Conservation (phyloP, 2,888 invertebrate genomes). For the Phytoseiulus persimilis region DNA sequence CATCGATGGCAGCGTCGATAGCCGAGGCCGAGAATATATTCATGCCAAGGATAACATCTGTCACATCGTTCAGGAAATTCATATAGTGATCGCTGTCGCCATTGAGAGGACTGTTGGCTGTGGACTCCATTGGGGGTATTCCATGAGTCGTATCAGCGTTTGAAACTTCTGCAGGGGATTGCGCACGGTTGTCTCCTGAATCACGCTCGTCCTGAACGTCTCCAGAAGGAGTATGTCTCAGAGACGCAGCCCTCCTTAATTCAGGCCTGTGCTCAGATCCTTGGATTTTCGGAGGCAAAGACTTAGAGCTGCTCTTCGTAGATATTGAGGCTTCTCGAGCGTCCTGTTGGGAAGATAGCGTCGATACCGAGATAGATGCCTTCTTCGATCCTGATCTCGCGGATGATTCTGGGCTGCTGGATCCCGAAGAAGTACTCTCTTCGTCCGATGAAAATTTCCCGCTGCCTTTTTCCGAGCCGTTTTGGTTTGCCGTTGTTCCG, state of each 20-base stretch:
- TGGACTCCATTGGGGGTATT: conserved; percentile 20
- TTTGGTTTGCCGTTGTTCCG: background rate
- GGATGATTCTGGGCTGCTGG: background rate
- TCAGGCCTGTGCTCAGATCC: too few relatives aligned
- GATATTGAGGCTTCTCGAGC: background rate
- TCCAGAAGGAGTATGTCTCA: too few relatives aligned
- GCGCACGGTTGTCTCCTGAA: background rate
- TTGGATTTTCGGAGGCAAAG: background rate
- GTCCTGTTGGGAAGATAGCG: background rate
- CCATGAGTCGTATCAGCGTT: conserved; percentile 17
- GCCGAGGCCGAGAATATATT: conserved; percentile 11
- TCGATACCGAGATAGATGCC: background rate
- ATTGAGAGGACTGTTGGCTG: background rate
- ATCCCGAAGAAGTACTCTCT: background rate
- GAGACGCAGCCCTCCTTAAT: too few relatives aligned
- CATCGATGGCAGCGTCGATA: conserved; percentile 31
- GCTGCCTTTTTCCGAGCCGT: background rate
- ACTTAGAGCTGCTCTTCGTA: background rate
- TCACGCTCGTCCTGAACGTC: background rate
- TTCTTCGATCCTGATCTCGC: background rate
- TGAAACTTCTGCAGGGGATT: background rate
- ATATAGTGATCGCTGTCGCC: background rate
- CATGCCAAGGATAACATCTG: conserved; percentile 23
- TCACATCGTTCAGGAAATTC: conserved; percentile 20
- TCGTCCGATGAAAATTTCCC: background rate